Percentiles rank a stretch among this genome's conserved stretches.
Conservation (phyloP, 1,140 invertebrate species). For the Schlechtendalia chinensis region DNA sequence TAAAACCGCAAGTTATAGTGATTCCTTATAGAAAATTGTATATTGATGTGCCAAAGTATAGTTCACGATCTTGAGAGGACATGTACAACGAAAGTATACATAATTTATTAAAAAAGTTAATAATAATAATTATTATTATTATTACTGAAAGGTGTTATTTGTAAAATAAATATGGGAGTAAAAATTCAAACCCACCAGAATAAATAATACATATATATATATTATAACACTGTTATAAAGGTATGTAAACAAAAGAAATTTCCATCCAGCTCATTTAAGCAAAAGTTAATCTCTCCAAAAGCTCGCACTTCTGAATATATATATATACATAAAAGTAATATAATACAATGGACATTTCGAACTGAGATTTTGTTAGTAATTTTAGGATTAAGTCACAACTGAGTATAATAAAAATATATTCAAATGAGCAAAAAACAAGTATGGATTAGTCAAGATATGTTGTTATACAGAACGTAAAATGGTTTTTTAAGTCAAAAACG, state of each 20-base stretch:
- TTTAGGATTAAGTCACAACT: not conserved
- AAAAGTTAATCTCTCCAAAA: slow-evolving; percentile 4
- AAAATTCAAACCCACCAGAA: not conserved
- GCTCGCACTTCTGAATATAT: too few relatives aligned
- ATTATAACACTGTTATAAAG: not conserved
- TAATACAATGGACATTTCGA: not conserved
- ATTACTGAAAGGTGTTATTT: not conserved
- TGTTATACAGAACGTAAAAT: not conserved
- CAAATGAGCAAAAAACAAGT: not conserved
- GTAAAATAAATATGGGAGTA: not conserved
- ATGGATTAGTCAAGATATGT: not conserved
- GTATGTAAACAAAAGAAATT: slow-evolving; percentile 2
- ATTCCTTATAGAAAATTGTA: not conserved
- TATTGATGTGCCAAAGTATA: too few relatives aligned
- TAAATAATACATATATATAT: not conserved
- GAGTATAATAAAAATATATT: slow-evolving; percentile 8
- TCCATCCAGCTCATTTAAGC: not conserved
- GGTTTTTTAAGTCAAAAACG: not conserved
- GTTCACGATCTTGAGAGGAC: too few relatives aligned
- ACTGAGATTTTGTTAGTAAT: not conserved
- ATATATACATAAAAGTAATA: not conserved
- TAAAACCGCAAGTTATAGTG: too few relatives aligned
- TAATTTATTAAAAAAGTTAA: too few relatives aligned
- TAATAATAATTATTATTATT: not conserved
- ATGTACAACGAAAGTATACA: too few relatives aligned